These are phyloP conservation scores for Aspidiotus destructor DNA, from an alignment of 2,888 invertebrate genomes.

Conservation along the genomic window DNA sequence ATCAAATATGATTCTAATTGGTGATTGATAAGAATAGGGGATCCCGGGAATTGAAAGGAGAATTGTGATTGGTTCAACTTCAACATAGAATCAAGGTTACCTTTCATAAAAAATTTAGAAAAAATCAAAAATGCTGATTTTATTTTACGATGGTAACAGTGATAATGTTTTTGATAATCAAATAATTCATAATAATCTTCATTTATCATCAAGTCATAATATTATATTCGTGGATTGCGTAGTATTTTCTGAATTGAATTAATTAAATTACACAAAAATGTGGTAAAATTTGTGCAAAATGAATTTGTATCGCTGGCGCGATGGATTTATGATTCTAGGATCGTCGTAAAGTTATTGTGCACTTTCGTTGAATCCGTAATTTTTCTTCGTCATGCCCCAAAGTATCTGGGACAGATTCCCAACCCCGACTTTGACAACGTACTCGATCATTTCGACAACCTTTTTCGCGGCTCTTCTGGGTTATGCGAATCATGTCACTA, in stretches of 20 bases:
- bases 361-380: no score
- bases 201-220: no score
- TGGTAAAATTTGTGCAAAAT: not conserved
- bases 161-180: not conserved
- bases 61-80: no score
- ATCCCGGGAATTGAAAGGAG: no score
- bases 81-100: no score
- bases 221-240: not conserved
- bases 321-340: not conserved
- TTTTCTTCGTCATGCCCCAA: constrained; percentile 18
- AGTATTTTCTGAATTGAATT: not conserved
- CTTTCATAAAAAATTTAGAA: no score
- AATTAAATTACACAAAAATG: not conserved
- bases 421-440: constrained; percentile 20
- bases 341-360: no score
- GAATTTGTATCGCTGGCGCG: not conserved
- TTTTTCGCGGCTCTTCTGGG: constrained; percentile 8
- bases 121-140: no score
- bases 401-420: constrained; percentile 15
- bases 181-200: no score
- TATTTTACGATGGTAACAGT: not conserved
- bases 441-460: constrained; percentile 20
- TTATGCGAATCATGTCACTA: constrained; percentile 21
- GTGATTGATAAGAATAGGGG: no score
- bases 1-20: no score